Evolutionary conservation across 2,888 invertebrate genomes (phyloP).

Genomic region (Dynastes grantii): DNA sequence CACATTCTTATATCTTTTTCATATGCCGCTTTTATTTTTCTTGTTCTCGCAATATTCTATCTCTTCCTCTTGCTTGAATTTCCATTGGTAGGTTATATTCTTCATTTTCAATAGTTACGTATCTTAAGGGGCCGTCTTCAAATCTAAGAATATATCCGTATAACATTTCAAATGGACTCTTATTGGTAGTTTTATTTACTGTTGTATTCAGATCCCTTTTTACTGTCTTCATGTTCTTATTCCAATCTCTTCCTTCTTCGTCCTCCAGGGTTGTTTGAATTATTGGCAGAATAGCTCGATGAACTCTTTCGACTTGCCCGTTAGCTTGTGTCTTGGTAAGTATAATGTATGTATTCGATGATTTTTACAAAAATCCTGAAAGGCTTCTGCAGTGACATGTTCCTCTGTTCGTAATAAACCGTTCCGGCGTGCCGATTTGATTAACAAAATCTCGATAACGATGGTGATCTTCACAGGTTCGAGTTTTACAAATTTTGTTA

Average conservation of each 20-base stretch:
- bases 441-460: slow-evolving; percentile 46
- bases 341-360: slow-evolving; percentile 57
- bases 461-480: slow-evolving; percentile 34
- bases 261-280: slow-evolving; percentile 34
- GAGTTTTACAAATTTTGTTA: slow-evolving; percentile 48
- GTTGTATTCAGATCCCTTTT: neutral
- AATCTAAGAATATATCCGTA: neutral
- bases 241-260: neutral
- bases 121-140: too few species aligned
- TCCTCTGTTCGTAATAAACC: neutral
- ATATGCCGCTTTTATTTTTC: neutral
- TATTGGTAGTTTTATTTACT: neutral
- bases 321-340: slow-evolving; percentile 58
- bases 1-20: slow-evolving; percentile 17
- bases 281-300: slow-evolving; percentile 40
- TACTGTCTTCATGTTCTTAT: neutral
- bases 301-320: slow-evolving; percentile 59
- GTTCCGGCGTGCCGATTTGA: slow-evolving; percentile 45
- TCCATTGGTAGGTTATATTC: neutral
- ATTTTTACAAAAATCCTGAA: slow-evolving; percentile 52
- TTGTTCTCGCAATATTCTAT: neutral
- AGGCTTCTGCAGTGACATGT: slow-evolving; percentile 41
- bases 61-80: neutral
- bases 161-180: neutral
- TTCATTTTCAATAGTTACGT: neutral